Conservation (phyloP, 2,797 vertebrate genomes). For the Simalia tracyae region DNA sequence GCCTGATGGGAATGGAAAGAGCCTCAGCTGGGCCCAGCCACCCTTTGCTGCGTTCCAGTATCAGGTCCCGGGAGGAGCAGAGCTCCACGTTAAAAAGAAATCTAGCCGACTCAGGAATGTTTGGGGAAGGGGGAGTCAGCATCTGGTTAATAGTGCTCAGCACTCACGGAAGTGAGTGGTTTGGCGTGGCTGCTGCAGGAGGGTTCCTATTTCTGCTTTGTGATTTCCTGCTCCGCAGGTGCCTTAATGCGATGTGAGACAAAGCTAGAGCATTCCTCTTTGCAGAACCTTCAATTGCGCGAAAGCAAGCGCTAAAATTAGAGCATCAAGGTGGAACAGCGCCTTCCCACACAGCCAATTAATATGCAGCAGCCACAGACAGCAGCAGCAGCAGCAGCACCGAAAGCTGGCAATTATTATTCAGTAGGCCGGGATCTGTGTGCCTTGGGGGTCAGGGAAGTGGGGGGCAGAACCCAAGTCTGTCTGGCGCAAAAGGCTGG, state of each 20-base stretch:
- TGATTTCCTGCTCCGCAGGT: not conserved
- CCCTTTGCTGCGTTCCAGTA: too few relatives aligned
- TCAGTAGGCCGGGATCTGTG: slow-evolving; percentile 26
- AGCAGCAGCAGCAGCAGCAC: slow-evolving; percentile 1
- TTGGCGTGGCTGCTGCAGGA: too few relatives aligned
- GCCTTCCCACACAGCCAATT: slow-evolving; percentile 58
- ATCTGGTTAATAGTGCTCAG: not conserved
- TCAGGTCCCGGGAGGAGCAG: too few relatives aligned
- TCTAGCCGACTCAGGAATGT: not conserved
- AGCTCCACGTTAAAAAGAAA: too few relatives aligned
- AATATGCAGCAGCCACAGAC: slow-evolving; percentile 41
- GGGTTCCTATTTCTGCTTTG: not conserved
- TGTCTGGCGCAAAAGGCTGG: slow-evolving; percentile 7
- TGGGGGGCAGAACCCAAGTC: not conserved
- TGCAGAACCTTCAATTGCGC: slow-evolving; percentile 40
- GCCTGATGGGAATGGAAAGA: too few relatives aligned
- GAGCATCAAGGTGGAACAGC: slow-evolving; percentile 25
- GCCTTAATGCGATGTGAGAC: not conserved
- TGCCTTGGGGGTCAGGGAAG: too few relatives aligned
- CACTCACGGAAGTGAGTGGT: too few relatives aligned
- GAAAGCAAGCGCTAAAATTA: slow-evolving; percentile 62
- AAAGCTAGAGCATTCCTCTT: slow-evolving; percentile 17
- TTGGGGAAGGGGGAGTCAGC: not conserved
- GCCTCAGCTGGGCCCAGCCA: too few relatives aligned
- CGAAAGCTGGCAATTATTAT: slow-evolving; percentile 5